Percentiles rank a stretch among this genome's conserved stretches.
phyloP scores from a whole-genome alignment of 2,797 vertebrate species.

The Psittacula derbiana region DNA sequence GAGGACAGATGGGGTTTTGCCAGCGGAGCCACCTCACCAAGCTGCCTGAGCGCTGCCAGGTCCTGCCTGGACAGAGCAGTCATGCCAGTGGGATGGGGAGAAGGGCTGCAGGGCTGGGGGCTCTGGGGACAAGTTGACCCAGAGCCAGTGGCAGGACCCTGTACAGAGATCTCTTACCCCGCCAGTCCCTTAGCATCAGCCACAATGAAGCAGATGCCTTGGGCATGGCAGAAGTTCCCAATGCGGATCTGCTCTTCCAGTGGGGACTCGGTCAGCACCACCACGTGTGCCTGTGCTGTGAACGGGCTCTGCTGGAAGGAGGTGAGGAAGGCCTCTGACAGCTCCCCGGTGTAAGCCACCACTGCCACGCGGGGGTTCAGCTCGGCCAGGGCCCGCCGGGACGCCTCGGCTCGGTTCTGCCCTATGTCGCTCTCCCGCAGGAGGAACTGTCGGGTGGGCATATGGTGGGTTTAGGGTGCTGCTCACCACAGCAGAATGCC shows the following conservation, averaged over 20 bases:
- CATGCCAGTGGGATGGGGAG: accelerated
- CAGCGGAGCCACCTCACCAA: background rate
- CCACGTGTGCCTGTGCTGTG: conserved; percentile 75
- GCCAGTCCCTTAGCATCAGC: conserved; percentile 87
- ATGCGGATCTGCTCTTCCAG: conserved; percentile 85
- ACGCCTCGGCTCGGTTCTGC: conserved; percentile 80
- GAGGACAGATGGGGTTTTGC: background rate
- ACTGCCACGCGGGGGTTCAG: conserved; percentile 81
- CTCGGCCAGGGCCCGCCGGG: conserved; percentile 68
- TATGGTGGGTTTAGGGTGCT: background rate
- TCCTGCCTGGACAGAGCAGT: accelerated
- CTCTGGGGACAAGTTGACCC: background rate
- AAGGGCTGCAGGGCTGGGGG: background rate
- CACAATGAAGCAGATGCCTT: conserved; percentile 79
- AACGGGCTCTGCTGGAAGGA: conserved; percentile 70
- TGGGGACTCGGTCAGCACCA: conserved; percentile 85
- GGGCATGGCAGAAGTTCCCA: conserved; percentile 81
- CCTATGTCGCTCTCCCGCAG: conserved; percentile 79
- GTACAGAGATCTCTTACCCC: conserved; percentile 74
- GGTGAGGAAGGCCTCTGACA: conserved; percentile 75
- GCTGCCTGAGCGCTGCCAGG: background rate
- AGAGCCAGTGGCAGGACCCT: background rate
- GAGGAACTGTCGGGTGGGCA: conserved; percentile 79
- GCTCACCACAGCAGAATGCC: background rate
- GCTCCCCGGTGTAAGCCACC: conserved; percentile 42